Conservation (phyloP, 2,888 invertebrate genomes). For the Drosophila differens region DNA sequence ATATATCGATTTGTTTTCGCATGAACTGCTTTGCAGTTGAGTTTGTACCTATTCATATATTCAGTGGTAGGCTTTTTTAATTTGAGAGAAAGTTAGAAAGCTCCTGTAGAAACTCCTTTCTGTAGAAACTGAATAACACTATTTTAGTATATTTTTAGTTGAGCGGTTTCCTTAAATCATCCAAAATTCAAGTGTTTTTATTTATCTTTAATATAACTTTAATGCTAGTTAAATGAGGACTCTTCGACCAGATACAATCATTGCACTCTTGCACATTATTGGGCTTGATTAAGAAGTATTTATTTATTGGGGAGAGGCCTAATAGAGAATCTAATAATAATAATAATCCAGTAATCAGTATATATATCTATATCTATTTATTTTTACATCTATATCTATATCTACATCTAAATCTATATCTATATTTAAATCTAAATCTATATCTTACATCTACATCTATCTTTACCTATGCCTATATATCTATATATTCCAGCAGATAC, state of each 20-base stretch:
- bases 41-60: not conserved
- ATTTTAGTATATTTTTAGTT: not conserved
- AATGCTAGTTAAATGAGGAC: not conserved
- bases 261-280: not conserved
- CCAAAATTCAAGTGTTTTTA: not conserved
- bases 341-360: not conserved
- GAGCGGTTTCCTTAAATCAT: not conserved
- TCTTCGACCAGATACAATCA: not conserved
- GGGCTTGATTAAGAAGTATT: not conserved
- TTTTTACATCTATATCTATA: not conserved
- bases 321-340: not conserved
- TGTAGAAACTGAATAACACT: not conserved
- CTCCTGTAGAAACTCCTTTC: too few relatives aligned
- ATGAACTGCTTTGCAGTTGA: not conserved
- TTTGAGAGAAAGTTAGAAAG: not conserved
- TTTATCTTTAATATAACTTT: too few relatives aligned
- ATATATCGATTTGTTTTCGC: conserved; percentile 60
- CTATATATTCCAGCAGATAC: conserved; percentile 9
- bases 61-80: not conserved
- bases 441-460: not conserved
- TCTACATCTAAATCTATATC: not conserved
- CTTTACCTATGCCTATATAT: not conserved
- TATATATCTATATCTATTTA: not conserved
- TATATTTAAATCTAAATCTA: too few relatives aligned
- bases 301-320: not conserved